Conservation (phyloP, 2,797 vertebrate genomes). For the Ara ararauna region DNA sequence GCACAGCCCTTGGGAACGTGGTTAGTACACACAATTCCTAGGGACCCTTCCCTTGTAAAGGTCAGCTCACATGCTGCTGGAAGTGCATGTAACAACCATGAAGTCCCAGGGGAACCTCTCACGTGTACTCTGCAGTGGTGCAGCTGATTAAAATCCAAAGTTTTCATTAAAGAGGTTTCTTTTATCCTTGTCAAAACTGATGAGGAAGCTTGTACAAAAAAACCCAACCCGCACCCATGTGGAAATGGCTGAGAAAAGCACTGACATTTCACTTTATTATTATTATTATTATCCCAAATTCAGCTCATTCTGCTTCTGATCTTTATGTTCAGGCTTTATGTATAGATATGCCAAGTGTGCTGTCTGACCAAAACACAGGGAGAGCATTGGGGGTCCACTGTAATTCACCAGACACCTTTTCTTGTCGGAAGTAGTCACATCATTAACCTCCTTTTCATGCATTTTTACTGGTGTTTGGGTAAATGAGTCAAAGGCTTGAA, state of each 20-base stretch:
- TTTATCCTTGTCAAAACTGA: neutral
- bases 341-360: neutral
- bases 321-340: neutral
- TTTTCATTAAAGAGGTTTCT: neutral
- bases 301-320: neutral
- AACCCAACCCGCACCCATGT: neutral
- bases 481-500: neutral
- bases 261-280: neutral
- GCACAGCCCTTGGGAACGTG: neutral
- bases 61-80: neutral
- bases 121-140: neutral
- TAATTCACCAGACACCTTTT: neutral
- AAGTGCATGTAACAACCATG: accelerated
- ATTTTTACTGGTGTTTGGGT: neutral
- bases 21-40: neutral
- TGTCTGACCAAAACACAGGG: neutral
- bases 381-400: neutral
- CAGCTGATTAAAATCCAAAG: neutral
- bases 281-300: neutral
- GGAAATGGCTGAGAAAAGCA: slow-evolving; percentile 2
- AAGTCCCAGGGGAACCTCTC: neutral
- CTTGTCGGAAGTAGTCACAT: accelerated
- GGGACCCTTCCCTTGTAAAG: slow-evolving; percentile 10
- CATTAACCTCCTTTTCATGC: neutral
- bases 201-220: neutral